Base-by-base conservation (phyloP, 2,888 invertebrate genomes). In the Ochlodes sylvanus region DNA sequence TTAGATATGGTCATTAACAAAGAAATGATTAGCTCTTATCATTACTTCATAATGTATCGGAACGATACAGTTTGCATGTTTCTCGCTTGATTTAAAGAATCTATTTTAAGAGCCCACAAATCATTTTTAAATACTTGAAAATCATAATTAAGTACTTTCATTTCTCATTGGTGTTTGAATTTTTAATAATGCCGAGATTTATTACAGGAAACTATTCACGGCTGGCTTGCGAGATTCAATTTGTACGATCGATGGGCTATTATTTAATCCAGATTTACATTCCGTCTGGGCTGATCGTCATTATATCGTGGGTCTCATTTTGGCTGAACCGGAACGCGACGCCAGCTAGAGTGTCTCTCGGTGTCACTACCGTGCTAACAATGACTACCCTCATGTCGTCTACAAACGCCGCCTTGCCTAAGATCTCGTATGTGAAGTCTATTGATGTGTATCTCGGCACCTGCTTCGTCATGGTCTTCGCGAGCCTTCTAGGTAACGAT, bases 381-480 rank as follows among this genome's bases (percentile, higher is more conserved):
- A 98, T 98, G 98, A 99, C 98, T 83, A 98, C 98, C 78, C 96
- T 98, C 81, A 98, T 98, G 98, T 98, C 98, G 80, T 98, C 98
- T 81, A 98, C 98, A 79, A 98, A 98, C 90, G 98, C 98, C 81
- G 98, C 98, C 82, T 95, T 99, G 88, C 99, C 99, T 80, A 98
- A 99, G 95, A 98, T 99, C 88, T 98, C 98, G 75, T 99, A 99
- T 94, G 98, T 99, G 92, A 99, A 99, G 93, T 98, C 98, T 81
- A 99, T 99, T 91, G 99, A 99, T 94, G 98, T 99, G 81, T 99
- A 98, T 94, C 94, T 98, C 94, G 98, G 98, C 86, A 98, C 98
- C 86, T 98, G 98, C 94, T 99, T 99, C 97, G 98, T 99, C 87
- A 99, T 99, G 98, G 99, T 99, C 89, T 99, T 99, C 95, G 98